Conservation (phyloP, 2,113 vertebrate species). For the Mirza zaza region DNA sequence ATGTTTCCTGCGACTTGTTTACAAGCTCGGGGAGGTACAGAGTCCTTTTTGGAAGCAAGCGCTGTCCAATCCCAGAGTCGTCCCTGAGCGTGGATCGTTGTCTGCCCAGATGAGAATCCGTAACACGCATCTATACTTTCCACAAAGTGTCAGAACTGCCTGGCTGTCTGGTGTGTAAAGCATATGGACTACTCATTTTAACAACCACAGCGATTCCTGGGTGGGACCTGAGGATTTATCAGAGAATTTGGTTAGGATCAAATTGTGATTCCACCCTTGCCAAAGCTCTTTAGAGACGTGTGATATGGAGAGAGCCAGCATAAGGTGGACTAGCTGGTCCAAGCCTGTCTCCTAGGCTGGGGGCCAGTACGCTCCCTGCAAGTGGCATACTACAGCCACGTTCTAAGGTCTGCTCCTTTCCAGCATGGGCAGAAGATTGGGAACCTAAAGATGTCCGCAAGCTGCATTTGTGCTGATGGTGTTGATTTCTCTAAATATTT, state of each 20-base stretch:
- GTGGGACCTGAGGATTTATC: slow-evolving; percentile 39
- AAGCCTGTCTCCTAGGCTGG: background rate
- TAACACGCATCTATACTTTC: background rate
- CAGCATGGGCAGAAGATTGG: background rate
- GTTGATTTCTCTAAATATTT: slow-evolving; percentile 45
- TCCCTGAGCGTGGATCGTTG: background rate
- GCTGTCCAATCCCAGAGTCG: background rate
- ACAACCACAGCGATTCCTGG: background rate
- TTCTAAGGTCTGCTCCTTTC: background rate
- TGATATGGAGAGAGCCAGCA: background rate
- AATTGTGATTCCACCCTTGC: slow-evolving; percentile 30
- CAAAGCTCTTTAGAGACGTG: slow-evolving; percentile 18
- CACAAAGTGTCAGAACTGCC: slow-evolving; percentile 49
- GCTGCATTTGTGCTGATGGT: background rate
- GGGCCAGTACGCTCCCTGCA: background rate
- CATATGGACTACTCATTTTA: slow-evolving; percentile 57
- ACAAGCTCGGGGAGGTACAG: background rate
- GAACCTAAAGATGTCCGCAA: slow-evolving; percentile 49
- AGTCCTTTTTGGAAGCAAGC: background rate
- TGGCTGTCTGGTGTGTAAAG: slow-evolving; percentile 48
- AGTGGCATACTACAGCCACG: background rate
- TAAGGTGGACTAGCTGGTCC: background rate
- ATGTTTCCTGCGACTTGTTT: background rate
- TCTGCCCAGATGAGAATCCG: background rate
- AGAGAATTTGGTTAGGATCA: slow-evolving; percentile 37